Evolutionary conservation across 2,888 invertebrate genomes (phyloP).

Genomic region (Hirtodrosophila duncani): DNA sequence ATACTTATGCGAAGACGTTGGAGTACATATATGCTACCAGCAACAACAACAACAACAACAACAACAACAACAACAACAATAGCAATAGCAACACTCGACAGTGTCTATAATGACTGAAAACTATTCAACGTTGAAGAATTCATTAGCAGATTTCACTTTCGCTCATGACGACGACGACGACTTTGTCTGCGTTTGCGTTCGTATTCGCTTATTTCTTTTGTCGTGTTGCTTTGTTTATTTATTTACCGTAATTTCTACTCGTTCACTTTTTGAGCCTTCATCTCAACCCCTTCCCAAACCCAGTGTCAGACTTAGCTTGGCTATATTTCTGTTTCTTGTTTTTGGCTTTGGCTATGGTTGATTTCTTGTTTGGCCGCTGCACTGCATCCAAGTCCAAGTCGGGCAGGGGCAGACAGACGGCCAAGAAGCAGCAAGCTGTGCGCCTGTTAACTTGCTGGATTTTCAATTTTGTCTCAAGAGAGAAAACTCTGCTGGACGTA

Average conservation of each 20-base stretch:
- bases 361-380: conserved; percentile 42
- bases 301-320: no score
- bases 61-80: not conserved
- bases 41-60: conserved; percentile 22
- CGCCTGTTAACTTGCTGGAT: conserved; percentile 36
- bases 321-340: conserved; percentile 22
- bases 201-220: conserved; percentile 62
- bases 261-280: conserved; percentile 51
- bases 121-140: conserved; percentile 76
- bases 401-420: conserved; percentile 7
- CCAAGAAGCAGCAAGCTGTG: conserved; percentile 53
- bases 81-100: conserved; percentile 24
- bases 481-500: conserved; percentile 49
- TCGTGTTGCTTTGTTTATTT: conserved; percentile 54
- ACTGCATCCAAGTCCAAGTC: conserved; percentile 10
- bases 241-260: conserved; percentile 73
- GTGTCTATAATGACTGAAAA: conserved; percentile 72
- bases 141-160: conserved; percentile 78
- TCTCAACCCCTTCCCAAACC: no score
- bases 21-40: conserved; percentile 50
- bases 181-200: not conserved
- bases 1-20: not conserved
- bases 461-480: conserved; percentile 29
- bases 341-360: conserved; percentile 37
- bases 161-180: conserved; percentile 68